Conservation (phyloP, 1,140 invertebrate species). For the Temnothorax nylanderi region DNA sequence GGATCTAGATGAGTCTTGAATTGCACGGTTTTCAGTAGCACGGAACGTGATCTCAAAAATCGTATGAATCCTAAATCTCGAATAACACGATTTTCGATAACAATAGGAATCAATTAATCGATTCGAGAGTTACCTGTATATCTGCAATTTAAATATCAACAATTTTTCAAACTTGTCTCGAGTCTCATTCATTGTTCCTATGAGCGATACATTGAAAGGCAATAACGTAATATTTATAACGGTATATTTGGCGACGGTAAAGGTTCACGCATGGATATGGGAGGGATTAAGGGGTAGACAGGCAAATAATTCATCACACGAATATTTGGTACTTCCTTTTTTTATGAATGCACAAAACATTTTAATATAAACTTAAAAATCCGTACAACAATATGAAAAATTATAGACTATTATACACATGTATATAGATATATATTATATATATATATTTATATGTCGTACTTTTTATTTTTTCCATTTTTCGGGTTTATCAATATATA, state of each 20-base stretch:
- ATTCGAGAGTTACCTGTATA: no score
- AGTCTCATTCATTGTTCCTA: slow-evolving; percentile 2
- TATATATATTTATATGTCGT: slow-evolving; percentile 73
- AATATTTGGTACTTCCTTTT: slow-evolving; percentile 62
- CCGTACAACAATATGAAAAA: slow-evolving; percentile 93
- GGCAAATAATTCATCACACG: slow-evolving; percentile 18
- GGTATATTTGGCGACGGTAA: neutral
- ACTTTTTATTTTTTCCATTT: slow-evolving; percentile 69
- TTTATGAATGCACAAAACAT: slow-evolving; percentile 89
- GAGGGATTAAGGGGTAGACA: neutral
- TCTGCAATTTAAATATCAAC: neutral
- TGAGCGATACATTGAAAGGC: neutral
- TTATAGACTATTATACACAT: slow-evolving; percentile 91
- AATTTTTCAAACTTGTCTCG: neutral
- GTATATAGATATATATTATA: slow-evolving; percentile 77
- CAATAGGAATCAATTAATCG: no score
- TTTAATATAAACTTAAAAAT: slow-evolving; percentile 95
- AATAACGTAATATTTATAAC: neutral
- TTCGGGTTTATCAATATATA: slow-evolving; percentile 62
- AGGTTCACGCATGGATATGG: neutral
- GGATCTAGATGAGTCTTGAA: no score
- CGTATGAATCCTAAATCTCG: no score
- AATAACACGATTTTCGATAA: no score
- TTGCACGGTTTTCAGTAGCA: no score
- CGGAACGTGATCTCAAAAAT: no score